Evolutionary conservation across 2,888 invertebrate species (phyloP).

Genomic region (Fragum fragum): DNA sequence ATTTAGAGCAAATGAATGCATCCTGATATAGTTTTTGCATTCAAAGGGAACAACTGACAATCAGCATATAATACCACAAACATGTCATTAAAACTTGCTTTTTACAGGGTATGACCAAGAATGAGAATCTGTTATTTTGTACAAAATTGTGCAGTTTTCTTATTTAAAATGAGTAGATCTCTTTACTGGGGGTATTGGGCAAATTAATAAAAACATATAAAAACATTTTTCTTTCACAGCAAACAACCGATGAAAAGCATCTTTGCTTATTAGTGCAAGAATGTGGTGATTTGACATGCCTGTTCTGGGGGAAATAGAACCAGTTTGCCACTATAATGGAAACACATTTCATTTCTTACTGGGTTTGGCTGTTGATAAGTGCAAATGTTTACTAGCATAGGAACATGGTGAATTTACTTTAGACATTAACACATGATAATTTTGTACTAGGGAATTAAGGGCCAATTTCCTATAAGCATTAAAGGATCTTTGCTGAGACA

Average conservation of each 20-base stretch:
- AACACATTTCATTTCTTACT: too few relatives aligned
- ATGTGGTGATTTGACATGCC: background rate
- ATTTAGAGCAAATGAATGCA: background rate
- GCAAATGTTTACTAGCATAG: background rate
- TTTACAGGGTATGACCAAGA: too few relatives aligned
- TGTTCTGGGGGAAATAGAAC: background rate
- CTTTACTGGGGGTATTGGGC: background rate
- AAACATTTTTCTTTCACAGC: too few relatives aligned
- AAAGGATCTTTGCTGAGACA: too few relatives aligned
- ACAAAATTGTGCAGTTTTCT: background rate
- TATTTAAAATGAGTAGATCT: background rate
- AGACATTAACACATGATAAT: slow-evolving; percentile 5
- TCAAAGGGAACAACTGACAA: too few relatives aligned
- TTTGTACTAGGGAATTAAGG: background rate
- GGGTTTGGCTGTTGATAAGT: too few relatives aligned
- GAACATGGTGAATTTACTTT: background rate
- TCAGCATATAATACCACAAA: background rate
- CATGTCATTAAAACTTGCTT: background rate
- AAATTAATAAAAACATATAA: too few relatives aligned
- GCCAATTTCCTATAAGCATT: too few relatives aligned
- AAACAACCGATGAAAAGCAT: background rate
- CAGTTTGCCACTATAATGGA: background rate
- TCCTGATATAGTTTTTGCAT: too few relatives aligned
- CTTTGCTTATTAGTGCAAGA: background rate
- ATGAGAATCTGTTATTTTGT: slow-evolving; percentile 15